Evolutionary conservation across 2,797 vertebrate species (phyloP).

Genomic region (Anguilla anguilla): DNA sequence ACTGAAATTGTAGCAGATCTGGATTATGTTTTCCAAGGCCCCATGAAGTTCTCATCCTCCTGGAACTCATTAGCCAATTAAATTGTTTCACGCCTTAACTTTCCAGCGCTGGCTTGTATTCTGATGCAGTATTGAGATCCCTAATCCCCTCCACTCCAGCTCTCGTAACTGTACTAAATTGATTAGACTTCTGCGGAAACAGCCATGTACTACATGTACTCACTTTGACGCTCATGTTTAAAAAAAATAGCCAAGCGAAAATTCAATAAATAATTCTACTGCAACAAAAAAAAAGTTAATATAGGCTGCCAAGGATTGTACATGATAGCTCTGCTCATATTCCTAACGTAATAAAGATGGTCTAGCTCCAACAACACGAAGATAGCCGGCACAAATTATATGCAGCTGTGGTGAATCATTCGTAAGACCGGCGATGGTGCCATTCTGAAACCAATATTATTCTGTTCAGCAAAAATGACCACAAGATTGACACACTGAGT

Average conservation of each 20-base stretch:
- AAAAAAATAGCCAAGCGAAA: conserved; percentile 47
- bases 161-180: conserved; percentile 20
- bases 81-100: conserved; percentile 58
- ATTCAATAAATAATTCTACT: conserved; percentile 41
- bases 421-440: conserved; percentile 39
- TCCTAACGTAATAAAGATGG: conserved; percentile 34
- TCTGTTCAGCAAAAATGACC: conserved; percentile 45
- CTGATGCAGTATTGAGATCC: conserved; percentile 45
- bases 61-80: conserved; percentile 36
- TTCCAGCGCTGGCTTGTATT: conserved; percentile 61
- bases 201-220: conserved; percentile 28
- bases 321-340: conserved; percentile 49
- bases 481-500: conserved; percentile 41
- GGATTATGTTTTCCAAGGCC: conserved; percentile 39
- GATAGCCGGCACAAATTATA: conserved; percentile 51
- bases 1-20: conserved; percentile 46
- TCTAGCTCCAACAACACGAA: conserved; percentile 36
- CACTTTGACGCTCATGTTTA: conserved; percentile 23
- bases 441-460: conserved; percentile 31
- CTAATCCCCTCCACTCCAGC: conserved; percentile 7
- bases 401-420: conserved; percentile 57
- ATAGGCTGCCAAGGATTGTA: conserved; percentile 44
- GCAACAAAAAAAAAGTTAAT: conserved; percentile 34
- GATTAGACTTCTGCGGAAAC: conserved; percentile 37
- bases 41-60: conserved; percentile 42